A percentile compares a stretch with the other conserved stretches of the same genome.
Evolutionary conservation across 2,797 vertebrate species (phyloP).

Genomic region (Bradypodion pumilum): DNA sequence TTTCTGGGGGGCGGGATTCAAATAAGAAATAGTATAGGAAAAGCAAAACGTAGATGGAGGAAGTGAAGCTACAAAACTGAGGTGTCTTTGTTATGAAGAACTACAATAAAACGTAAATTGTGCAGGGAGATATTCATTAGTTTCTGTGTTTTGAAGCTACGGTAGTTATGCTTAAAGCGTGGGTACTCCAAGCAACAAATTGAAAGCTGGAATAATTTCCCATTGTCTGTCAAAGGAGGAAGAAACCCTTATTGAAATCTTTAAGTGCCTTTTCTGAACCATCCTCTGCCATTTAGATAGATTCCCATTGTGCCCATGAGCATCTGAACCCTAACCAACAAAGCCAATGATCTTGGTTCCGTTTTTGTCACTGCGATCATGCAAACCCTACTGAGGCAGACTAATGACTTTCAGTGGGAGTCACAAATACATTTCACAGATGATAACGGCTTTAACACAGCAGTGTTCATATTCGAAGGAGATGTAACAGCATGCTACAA

Average conservation of each 20-base stretch:
- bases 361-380: constrained; percentile 13
- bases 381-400: not conserved
- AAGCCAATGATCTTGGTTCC: not conserved
- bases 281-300: not conserved
- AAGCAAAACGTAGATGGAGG: not conserved
- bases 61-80: not conserved
- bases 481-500: not conserved
- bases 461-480: constrained; percentile 19
- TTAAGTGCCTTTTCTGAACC: no score
- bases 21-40: not conserved
- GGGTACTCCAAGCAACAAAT: not conserved
- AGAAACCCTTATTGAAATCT: not conserved
- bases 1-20: no score
- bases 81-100: not conserved
- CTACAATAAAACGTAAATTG: not conserved
- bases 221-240: not conserved
- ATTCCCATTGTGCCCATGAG: constrained; percentile 40
- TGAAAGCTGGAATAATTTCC: not conserved
- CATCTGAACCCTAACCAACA: not conserved
- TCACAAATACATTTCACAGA: not conserved
- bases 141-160: not conserved
- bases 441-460: not conserved
- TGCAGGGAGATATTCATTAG: not conserved
- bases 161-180: no score
- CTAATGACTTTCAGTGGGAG: not conserved